These are phyloP conservation scores for Prosapia bicincta DNA, from an alignment of 2,888 invertebrate genomes.

Conservation along the genomic window DNA sequence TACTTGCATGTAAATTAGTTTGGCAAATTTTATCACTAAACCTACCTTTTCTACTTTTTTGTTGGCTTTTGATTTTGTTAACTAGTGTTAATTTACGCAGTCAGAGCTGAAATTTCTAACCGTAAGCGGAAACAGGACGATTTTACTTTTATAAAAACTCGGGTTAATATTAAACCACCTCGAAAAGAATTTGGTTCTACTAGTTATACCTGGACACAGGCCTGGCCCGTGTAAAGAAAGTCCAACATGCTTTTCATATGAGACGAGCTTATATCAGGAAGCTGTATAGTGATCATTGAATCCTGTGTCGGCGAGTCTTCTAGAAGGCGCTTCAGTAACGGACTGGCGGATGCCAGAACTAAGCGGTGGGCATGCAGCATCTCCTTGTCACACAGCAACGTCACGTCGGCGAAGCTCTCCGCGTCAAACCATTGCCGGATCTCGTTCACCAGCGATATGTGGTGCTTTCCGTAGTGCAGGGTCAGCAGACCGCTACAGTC, in stretches of 20 bases:
- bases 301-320: constrained; percentile 68
- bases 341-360: constrained; percentile 84
- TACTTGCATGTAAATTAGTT: too few species aligned
- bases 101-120: too few species aligned
- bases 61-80: too few species aligned
- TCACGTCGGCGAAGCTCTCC: constrained; percentile 82
- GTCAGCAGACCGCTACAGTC: constrained; percentile 73
- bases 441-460: constrained; percentile 88
- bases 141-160: too few species aligned
- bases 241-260: constrained; percentile 79
- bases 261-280: constrained; percentile 70
- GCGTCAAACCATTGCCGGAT: constrained; percentile 85
- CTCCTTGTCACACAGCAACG: constrained; percentile 75
- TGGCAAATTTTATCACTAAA: too few species aligned
- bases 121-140: too few species aligned
- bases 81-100: too few species aligned
- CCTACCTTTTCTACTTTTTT: too few species aligned
- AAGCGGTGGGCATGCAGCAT: constrained; percentile 78
- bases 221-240: constrained; percentile 83
- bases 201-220: constrained; percentile 68
- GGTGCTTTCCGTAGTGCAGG: constrained; percentile 90
- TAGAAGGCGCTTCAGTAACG: constrained; percentile 72
- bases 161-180: too few species aligned
- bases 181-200: too few species aligned
- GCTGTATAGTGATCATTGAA: constrained; percentile 70